These are phyloP conservation scores for Prinia subflava DNA, from an alignment of 2,113 vertebrate species.

Conservation along the genomic window DNA sequence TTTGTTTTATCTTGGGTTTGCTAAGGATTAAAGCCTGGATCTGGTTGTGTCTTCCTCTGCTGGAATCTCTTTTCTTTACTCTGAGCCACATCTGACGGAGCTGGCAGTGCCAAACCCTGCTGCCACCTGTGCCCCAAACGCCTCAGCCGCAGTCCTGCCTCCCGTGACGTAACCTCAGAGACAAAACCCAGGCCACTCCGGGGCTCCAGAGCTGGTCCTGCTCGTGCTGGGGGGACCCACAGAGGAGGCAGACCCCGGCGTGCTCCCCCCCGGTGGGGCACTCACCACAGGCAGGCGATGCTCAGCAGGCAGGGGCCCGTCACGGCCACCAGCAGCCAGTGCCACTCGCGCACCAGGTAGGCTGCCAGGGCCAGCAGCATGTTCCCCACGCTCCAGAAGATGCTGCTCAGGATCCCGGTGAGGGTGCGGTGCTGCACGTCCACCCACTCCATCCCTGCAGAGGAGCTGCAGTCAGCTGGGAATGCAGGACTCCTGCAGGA, in stretches of 20 bases:
- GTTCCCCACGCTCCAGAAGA: constrained; percentile 80
- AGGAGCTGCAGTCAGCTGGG: neutral
- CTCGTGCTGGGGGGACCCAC: neutral
- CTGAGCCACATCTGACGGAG: neutral
- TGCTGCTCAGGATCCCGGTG: constrained; percentile 70
- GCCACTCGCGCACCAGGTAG: constrained; percentile 81
- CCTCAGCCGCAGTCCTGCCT: neutral
- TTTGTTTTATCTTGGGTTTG: neutral
- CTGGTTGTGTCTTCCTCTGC: neutral
- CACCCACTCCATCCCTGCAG: constrained; percentile 80
- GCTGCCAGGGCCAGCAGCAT: constrained; percentile 79
- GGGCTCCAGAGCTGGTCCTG: neutral
- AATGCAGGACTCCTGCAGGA: neutral
- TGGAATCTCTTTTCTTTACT: neutral
- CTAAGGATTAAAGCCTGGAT: neutral
- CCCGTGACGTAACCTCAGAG: neutral
- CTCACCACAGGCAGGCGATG: constrained; percentile 81
- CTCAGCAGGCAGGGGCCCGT: constrained; percentile 77
- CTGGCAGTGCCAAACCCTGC: neutral
- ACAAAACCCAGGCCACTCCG: neutral
- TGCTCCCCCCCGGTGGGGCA: rapidly evolving
- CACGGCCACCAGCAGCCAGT: constrained; percentile 76
- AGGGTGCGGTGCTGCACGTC: constrained; percentile 79
- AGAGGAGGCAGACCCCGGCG: neutral
- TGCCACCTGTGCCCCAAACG: neutral